Evolutionary conservation across 2,113 vertebrate genomes (phyloP).

Genomic region (Amphiprion percula): DNA sequence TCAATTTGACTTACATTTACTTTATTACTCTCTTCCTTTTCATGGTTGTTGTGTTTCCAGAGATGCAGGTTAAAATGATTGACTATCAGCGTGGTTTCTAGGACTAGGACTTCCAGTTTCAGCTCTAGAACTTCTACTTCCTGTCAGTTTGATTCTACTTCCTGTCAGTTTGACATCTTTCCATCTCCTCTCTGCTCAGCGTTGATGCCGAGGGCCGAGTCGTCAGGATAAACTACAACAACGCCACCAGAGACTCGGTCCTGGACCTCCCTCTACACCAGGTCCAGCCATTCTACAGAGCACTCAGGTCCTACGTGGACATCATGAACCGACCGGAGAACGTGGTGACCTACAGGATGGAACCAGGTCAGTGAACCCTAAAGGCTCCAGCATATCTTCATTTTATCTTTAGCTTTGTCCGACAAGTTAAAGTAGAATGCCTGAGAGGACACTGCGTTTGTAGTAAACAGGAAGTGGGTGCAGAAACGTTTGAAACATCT

Average conservation of each 20-base stretch:
- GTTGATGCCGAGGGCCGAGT: constrained; percentile 84
- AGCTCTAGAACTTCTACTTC: too few relatives aligned
- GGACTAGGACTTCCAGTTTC: too few relatives aligned
- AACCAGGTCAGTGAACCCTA: constrained; percentile 87
- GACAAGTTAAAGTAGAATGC: background rate
- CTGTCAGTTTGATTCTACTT: too few relatives aligned
- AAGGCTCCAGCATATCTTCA: too few relatives aligned
- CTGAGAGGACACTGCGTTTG: background rate
- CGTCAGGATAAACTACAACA: constrained; percentile 91
- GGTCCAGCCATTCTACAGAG: constrained; percentile 92
- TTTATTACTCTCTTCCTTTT: too few relatives aligned
- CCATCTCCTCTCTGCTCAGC: constrained; percentile 74
- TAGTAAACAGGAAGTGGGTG: background rate
- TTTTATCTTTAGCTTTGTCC: background rate
- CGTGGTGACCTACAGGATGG: constrained; percentile 89
- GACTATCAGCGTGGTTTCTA: too few relatives aligned
- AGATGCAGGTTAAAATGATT: too few relatives aligned
- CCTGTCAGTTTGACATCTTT: too few relatives aligned
- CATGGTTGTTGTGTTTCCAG: too few relatives aligned
- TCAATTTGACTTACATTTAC: too few relatives aligned
- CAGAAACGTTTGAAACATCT: background rate
- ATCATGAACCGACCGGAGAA: constrained; percentile 88
- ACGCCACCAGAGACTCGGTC: constrained; percentile 92
- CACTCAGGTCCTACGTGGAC: constrained; percentile 89
- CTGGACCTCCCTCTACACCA: constrained; percentile 90